Base-by-base conservation (phyloP, 2,113 vertebrate species). In the Jacana jacana region DNA sequence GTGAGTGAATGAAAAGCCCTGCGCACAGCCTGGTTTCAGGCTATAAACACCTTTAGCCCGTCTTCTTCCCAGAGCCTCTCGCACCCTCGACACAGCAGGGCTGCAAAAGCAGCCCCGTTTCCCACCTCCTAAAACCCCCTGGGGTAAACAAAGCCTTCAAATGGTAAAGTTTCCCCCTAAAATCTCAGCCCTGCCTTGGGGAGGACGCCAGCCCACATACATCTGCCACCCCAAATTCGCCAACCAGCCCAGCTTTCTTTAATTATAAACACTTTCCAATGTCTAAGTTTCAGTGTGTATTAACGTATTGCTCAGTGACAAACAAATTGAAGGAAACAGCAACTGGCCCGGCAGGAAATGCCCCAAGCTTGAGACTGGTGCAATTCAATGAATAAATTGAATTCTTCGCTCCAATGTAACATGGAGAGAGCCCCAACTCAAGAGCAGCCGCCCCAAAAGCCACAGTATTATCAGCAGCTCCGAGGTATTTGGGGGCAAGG, bases 311-410 rank as follows among this genome's bases (percentile, higher is more conserved):
- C n/a, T 76, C 65, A 60, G 35, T 1, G 0, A 37, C 52, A 92
- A 93, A 89, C 76, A 86, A 88, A 92, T 30, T 46, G 70, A 87
- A 95, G 75, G 81, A 77, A 96, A 89, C 15, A 85, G 66, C 83
- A 79, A 28, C 77, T 51, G 81, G 75, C 88, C 91, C 83, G 86
- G 86, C 84, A 88, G 86, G 93, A 90, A 44, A 48, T 16, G 71
- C 46, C 52, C 80, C 18, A 17, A 78, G 72, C 87, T 52, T 16
- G 9, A 77, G 68, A 63, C 58, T 39, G 68, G 16, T 30, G 35
- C 81, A 93, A 93, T 76, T 75, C 88, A 60, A 90, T 84, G 69
- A 93, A 92, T 72, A 94, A 91, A 95, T 89, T 76, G 80, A 94
- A 94, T 96, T 72, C 92, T 57, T 73, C 6, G 25, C 61, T 90